These are phyloP conservation scores for Gnathochromis pfefferi DNA, from an alignment of 2,113 vertebrate species.

Conservation along the genomic window DNA sequence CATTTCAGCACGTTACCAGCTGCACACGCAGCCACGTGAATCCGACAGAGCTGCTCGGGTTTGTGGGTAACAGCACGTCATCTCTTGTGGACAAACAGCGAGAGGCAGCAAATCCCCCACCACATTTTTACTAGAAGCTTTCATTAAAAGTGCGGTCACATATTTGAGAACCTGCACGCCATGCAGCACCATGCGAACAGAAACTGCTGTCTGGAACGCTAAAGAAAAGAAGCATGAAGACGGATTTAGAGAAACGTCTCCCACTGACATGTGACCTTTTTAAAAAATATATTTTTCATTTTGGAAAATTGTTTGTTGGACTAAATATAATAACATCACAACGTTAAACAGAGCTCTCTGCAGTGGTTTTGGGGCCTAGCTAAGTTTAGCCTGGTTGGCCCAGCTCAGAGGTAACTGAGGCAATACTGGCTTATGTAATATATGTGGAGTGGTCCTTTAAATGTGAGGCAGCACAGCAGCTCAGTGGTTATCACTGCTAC, in stretches of 20 bases:
- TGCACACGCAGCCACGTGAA: neutral
- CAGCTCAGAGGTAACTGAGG: neutral
- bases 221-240: neutral
- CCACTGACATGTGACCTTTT: neutral
- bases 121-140: neutral
- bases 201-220: fast-evolving
- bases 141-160: neutral
- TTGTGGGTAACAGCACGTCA: neutral
- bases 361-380: fast-evolving
- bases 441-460: neutral
- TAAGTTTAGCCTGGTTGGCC: neutral
- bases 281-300: neutral
- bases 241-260: fast-evolving
- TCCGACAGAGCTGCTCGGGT: neutral
- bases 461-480: neutral
- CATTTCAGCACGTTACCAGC: neutral
- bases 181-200: neutral
- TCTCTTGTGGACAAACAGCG: neutral
- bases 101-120: fast-evolving
- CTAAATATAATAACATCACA: neutral
- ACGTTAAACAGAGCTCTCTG: neutral
- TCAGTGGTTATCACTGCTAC: neutral
- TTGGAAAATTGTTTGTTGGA: neutral
- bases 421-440: neutral
- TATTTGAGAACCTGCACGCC: neutral